Evolutionary conservation across 2,888 invertebrate species (phyloP).

Genomic region (Suillia variegata): DNA sequence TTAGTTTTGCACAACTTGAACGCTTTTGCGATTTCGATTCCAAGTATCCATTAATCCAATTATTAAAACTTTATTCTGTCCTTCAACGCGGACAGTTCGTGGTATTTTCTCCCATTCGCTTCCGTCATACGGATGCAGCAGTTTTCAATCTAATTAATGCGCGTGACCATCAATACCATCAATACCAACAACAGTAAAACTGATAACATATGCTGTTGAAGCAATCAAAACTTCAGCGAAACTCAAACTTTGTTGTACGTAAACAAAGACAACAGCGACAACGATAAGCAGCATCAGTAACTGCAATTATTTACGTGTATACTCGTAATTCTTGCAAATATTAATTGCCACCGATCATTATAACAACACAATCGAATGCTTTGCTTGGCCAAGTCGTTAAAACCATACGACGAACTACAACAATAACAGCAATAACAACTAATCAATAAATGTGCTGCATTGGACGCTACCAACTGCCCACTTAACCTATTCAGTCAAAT

Average conservation of each 20-base stretch:
- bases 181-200: conserved; percentile 33
- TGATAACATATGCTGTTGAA: too few species aligned
- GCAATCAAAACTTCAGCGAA: too few species aligned
- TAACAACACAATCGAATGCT: too few species aligned
- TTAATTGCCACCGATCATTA: too few species aligned
- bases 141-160: conserved; percentile 12
- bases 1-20: too few species aligned
- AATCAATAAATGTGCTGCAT: not conserved
- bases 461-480: not conserved
- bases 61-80: not conserved
- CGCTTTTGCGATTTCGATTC: conserved; percentile 3
- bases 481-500: not conserved
- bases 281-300: too few species aligned
- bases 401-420: not conserved
- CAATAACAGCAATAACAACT: not conserved
- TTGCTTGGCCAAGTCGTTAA: conserved; percentile 12
- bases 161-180: not conserved
- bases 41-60: not conserved
- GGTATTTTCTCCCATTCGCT: not conserved
- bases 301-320: too few species aligned
- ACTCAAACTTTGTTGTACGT: too few species aligned
- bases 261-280: too few species aligned
- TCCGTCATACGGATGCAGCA: conserved; percentile 13
- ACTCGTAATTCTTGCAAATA: too few species aligned
- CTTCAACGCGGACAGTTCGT: not conserved